These are phyloP conservation scores for Sympetrum striolatum DNA, from an alignment of 2,888 invertebrate genomes.

Conservation along the genomic window DNA sequence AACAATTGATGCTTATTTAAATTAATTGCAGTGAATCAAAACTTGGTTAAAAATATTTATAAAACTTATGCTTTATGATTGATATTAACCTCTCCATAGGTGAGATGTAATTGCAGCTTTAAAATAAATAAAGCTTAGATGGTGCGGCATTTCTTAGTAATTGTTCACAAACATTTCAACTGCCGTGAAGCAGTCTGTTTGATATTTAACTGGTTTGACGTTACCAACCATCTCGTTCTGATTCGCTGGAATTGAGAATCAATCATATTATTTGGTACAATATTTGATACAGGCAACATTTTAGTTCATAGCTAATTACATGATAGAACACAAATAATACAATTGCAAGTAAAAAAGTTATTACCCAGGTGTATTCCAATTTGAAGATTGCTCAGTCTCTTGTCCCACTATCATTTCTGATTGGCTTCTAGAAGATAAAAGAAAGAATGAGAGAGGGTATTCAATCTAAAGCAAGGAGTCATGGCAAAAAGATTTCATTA, in stretches of 20 bases:
- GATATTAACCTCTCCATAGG: neutral
- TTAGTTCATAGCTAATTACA: no score
- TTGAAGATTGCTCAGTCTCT: neutral
- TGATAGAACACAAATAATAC: no score
- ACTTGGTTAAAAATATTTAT: slow-evolving; percentile 32
- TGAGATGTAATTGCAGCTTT: neutral
- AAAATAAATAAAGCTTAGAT: neutral
- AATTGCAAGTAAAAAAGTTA: neutral
- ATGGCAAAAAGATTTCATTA: no score
- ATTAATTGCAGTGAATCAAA: neutral
- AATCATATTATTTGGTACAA: neutral
- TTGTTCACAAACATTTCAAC: neutral
- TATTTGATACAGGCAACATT: no score
- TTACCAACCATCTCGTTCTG: slow-evolving; percentile 34
- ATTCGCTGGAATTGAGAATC: neutral
- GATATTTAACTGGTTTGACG: neutral
- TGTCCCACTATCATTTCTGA: slow-evolving; percentile 24
- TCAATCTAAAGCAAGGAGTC: no score
- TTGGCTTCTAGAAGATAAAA: slow-evolving; percentile 1
- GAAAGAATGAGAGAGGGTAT: neutral
- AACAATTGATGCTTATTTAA: slow-evolving; percentile 12
- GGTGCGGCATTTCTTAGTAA: neutral
- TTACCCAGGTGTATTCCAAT: slow-evolving; percentile 26
- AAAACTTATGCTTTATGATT: neutral
- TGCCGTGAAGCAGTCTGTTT: neutral